phyloP scores from a whole-genome alignment of 2,888 invertebrate species.

The Beris chalybata region DNA sequence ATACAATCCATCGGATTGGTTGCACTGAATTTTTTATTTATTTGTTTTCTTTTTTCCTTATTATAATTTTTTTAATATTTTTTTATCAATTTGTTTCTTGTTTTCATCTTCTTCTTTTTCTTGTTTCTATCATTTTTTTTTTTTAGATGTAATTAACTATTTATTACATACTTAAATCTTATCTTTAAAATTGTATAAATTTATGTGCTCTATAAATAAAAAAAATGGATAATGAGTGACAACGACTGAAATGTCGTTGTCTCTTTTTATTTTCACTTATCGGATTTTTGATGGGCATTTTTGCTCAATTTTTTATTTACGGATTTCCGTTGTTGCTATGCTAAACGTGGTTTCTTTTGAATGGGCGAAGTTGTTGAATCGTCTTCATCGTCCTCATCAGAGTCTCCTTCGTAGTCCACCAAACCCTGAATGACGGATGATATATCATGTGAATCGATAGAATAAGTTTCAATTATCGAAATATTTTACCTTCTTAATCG shows the following conservation, averaged over 20 bases:
- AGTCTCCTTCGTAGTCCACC: conserved; percentile 97
- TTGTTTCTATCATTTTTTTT: conserved; percentile 8
- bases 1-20: too few species aligned
- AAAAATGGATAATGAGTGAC: conserved; percentile 43
- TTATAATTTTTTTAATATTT: neutral
- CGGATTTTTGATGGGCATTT: conserved; percentile 35
- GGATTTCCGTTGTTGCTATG: conserved; percentile 49
- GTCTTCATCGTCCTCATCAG: conserved; percentile 90
- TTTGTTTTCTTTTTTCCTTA: neutral
- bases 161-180: conserved; percentile 34
- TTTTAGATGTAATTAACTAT: conserved; percentile 33
- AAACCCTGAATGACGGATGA: conserved; percentile 66
- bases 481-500: conserved; percentile 23
- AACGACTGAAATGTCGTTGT: conserved; percentile 34
- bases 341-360: conserved; percentile 56
- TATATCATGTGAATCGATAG: neutral
- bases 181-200: conserved; percentile 41
- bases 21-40: too few species aligned
- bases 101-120: conserved; percentile 18
- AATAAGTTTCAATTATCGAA: neutral
- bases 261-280: conserved; percentile 34
- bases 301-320: conserved; percentile 33
- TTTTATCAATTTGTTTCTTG: conserved; percentile 10
- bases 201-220: conserved; percentile 44
- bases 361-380: conserved; percentile 51